Base-by-base conservation (phyloP, 1,140 invertebrate genomes). In the Octopus sinensis region DNA sequence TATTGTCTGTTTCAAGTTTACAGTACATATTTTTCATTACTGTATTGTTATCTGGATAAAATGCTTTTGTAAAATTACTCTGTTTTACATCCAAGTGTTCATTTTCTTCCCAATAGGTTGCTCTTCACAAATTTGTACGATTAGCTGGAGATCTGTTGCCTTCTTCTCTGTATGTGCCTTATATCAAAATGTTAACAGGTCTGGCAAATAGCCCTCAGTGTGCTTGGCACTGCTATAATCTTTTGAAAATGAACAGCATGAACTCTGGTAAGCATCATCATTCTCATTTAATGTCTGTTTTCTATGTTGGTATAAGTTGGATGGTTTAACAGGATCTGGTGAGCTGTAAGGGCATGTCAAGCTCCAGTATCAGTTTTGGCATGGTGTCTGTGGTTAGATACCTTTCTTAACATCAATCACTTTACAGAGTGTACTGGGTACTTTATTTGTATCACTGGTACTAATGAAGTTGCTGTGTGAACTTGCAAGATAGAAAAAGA, bases 41-140 rank as follows among this genome's bases (percentile, higher is more conserved):
- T 43, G 30, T 43, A 43, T 43, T 43, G 30, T 43, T 43, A 43
- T 43, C 30, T 43, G 30, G 3, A 43, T 43, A 43, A 0, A 43
- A 43, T 43, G 30, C 30, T 43, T 43, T 43, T 43, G 30, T 43
- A 43, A 43, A 43, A 43, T 43, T 43, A 43, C 30, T 43, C 1
- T 43, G 30, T 43, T 43, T 43, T 43, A 43, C 30, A 43, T 43
- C 30, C 3, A 43, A 43, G 30, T 43, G 30, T 78, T 52, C 77
- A 73, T 81, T 80, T 81, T 56, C 71, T 17, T 83, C 81, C 53
- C 80, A 43, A 43, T 43, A 89, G 88, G 87, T 88, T 56, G 85
- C 86, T 0, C 91, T 98, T 9, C 96, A 95, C 90, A 98, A 98
- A 91, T 97, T 98, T 90, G 93, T 98, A 5, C 92, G 96, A 6